Evolutionary conservation across 2,113 vertebrate genomes (phyloP).

Genomic region (Mustelus asterias): DNA sequence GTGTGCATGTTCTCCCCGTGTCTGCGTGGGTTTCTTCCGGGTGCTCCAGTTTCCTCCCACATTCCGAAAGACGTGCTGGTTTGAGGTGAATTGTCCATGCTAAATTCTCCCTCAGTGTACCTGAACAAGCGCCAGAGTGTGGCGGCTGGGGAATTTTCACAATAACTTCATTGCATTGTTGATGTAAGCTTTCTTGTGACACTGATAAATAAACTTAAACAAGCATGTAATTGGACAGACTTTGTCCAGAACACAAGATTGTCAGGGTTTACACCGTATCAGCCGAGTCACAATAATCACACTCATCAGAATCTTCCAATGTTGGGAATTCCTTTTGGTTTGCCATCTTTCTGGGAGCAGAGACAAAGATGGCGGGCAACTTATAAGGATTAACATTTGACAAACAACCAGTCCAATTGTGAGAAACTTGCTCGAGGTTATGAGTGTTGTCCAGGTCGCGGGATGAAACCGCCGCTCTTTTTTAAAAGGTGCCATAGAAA

Average conservation of each 20-base stretch:
- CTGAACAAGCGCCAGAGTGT: too few species aligned
- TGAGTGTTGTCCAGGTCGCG: neutral
- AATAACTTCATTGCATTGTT: too few species aligned
- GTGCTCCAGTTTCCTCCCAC: too few species aligned
- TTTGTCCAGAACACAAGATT: neutral
- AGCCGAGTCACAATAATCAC: neutral
- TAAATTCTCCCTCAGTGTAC: too few species aligned
- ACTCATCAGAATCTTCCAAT: neutral
- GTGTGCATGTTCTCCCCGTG: too few species aligned
- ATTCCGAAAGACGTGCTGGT: too few species aligned
- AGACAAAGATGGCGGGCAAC: neutral
- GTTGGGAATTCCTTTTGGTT: neutral
- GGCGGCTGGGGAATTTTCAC: too few species aligned
- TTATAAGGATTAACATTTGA: neutral
- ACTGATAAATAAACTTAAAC: too few species aligned
- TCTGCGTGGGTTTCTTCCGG: too few species aligned
- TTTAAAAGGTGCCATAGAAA: neutral
- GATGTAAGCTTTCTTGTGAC: too few species aligned
- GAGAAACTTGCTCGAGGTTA: neutral
- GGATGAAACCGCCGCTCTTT: neutral
- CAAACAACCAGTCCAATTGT: neutral
- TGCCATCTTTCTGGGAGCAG: neutral
- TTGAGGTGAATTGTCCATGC: too few species aligned
- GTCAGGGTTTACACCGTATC: neutral
- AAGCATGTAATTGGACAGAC: neutral